Evolutionary conservation across 2,888 invertebrate species (phyloP), one percentile per base, ranked within the genome.

Genomic region (Parnassius smintheus): DNA sequence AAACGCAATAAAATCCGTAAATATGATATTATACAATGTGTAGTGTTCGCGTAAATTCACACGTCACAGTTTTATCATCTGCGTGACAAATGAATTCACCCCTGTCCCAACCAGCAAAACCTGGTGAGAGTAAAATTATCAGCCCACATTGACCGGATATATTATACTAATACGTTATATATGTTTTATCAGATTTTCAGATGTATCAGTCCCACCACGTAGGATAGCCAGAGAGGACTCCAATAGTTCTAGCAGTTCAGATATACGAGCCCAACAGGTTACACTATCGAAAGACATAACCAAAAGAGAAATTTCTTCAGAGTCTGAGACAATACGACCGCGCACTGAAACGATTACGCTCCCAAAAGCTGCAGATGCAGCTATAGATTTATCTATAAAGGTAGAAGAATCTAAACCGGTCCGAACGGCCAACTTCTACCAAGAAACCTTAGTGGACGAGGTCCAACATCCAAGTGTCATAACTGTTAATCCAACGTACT

Each of bases 371-470:
- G 73, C 41, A 67, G 85, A 84, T 49, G 72, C 74, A 7, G 87
- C 85, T 48, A 87, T 89, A 70, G 90, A 91, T 66, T 72, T 91
- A 53, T 77, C 86, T 0, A 62, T n/a, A 54, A 44, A 69, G 67
- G 45, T 72, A 2, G 69, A 68, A 41, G 81, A 80, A 1, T 69
- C 73, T 0, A 78, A 75, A 68, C 80, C 82, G 4, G 72, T 75
- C 0, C 69, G 86, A 58, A 82, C 81, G 7, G 86, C 89, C 0
- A 91, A 91, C 65, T 91, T 91, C 71, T 91, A 91, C 75, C 88
- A 90, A 71, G 91, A 91, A 68, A 91, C 91, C 0, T 72, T 89
- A 41, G 53, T 74, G 0, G 88, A 88, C 0, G 87, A 85, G 2
- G 71, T 77, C 0, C 80, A 75, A 48, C 85, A 86, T 59, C 79